Evolutionary conservation across 2,888 invertebrate species (phyloP).

Genomic region (Cistogaster globosa): DNA sequence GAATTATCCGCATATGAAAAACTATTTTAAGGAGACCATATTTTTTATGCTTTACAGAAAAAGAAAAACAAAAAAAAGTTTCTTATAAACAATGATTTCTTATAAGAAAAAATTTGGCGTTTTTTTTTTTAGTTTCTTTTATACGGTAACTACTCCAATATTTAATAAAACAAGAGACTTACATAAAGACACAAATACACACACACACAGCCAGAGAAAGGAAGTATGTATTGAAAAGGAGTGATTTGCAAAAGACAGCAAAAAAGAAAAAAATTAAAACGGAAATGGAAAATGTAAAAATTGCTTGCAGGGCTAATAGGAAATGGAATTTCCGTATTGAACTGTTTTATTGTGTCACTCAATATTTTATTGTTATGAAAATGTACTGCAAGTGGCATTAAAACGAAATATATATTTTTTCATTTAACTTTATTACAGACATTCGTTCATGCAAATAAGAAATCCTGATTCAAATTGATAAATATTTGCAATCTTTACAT

Average conservation of each 20-base stretch:
- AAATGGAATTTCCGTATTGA: constrained; percentile 68
- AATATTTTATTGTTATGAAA: constrained; percentile 33
- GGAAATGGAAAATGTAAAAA: constrained; percentile 66
- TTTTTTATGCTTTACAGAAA: too few relatives aligned
- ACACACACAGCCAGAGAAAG: neutral
- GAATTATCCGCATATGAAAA: too few relatives aligned
- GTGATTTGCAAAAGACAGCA: neutral
- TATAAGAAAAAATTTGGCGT: too few relatives aligned
- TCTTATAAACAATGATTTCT: too few relatives aligned
- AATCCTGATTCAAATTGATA: neutral
- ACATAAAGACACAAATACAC: neutral
- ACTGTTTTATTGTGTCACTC: constrained; percentile 35
- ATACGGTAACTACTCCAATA: too few relatives aligned
- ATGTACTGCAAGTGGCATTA: neutral
- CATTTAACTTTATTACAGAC: neutral
- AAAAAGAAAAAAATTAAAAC: constrained; percentile 45
- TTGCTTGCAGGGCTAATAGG: constrained; percentile 66
- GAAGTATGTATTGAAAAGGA: too few relatives aligned
- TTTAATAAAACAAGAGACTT: neutral
- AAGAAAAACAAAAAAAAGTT: too few relatives aligned
- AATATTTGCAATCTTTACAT: too few relatives aligned
- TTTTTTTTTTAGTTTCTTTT: too few relatives aligned
- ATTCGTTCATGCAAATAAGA: constrained; percentile 1
- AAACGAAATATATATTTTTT: neutral
- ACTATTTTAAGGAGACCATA: too few relatives aligned